phyloP scores from a whole-genome alignment of 2,888 invertebrate species.

The Andrena marginata region DNA sequence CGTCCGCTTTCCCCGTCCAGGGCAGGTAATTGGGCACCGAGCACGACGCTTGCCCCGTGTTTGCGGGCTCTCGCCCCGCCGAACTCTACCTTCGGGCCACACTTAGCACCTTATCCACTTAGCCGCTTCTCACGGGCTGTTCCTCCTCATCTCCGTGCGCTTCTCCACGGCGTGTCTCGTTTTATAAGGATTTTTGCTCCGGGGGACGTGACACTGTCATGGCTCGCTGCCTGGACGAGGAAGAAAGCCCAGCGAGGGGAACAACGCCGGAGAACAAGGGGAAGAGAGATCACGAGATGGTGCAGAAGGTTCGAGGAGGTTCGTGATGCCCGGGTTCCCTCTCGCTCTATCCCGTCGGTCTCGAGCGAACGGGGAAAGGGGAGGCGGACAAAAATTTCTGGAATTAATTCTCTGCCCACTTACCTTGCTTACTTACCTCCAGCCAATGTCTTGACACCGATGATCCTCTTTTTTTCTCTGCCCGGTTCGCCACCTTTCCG shows the following conservation, averaged over 20 bases:
- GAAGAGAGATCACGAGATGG: slow-evolving; percentile 31
- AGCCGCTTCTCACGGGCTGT: slow-evolving; percentile 82
- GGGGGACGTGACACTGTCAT: slow-evolving; percentile 83
- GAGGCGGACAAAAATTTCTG: slow-evolving; percentile 73
- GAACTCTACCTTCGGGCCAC: slow-evolving; percentile 77
- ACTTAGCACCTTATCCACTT: slow-evolving; percentile 84
- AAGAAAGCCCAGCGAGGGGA: slow-evolving; percentile 48
- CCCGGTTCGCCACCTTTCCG: slow-evolving; percentile 23
- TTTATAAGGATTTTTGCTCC: slow-evolving; percentile 81
- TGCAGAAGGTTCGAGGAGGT: slow-evolving; percentile 63
- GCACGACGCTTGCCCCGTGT: slow-evolving; percentile 61
- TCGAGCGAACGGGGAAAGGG: slow-evolving; percentile 57
- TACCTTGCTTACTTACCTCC: slow-evolving; percentile 72
- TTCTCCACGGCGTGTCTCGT: slow-evolving; percentile 79
- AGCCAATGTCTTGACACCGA: slow-evolving; percentile 63
- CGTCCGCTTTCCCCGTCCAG: slow-evolving; percentile 64
- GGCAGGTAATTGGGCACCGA: slow-evolving; percentile 72
- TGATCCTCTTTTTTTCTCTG: slow-evolving; percentile 46
- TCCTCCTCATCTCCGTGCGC: slow-evolving; percentile 74
- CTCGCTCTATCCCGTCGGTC: slow-evolving; percentile 70
- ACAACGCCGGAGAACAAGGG: slow-evolving; percentile 16
- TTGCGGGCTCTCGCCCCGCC: slow-evolving; percentile 60
- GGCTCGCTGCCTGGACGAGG: slow-evolving; percentile 63
- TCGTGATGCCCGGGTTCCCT: slow-evolving; percentile 62
- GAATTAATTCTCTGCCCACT: slow-evolving; percentile 82